Evolutionary conservation across 2,888 invertebrate species (phyloP), one percentile per base, ranked within the genome.

Genomic region (Amiota communis): DNA sequence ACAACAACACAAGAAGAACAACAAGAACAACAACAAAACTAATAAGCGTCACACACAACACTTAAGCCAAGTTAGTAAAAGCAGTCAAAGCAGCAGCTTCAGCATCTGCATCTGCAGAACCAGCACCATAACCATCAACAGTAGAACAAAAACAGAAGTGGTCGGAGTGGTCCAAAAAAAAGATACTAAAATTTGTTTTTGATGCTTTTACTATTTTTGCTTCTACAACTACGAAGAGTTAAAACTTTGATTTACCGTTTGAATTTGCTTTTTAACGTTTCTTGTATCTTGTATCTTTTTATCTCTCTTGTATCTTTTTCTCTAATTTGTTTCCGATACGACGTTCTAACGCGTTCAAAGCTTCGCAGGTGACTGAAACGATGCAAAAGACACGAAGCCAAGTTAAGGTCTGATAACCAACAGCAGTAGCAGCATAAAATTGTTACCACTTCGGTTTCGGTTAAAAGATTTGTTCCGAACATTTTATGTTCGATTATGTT

Each of bases 341-440:
- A 77, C 83, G 85, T 80, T 87, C 82, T 83, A 87, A 79, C 82
- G 80, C 86, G 87, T 80, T 87, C 80, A 82, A 81, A 80, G 85
- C 84, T 79, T 80, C 76, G 81, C 85, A 87, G 82, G 84, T 86
- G 86, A 86, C 86, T 86, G 85, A 86, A 17, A 15, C 53, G 53
- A 51, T 51, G 53, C 53, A 36, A 36, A 36, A 77, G 74, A 74
- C 80, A 71, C 71, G 74, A 82, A 78, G 78, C 83, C 77, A 81
- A 84, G 81, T 36, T 36, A 36, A 36, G 36, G 36, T 36, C 36
- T 36, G 36, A 36, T 36, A 36, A 36, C 36, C 36, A 36, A 36
- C 36, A 36, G 36, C 36, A 36, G 23, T 3, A 23, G 36, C 36
- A 84, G 82, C 80, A 81, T 79, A 76, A 74, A 6, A 36, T 36